Base-by-base conservation (phyloP, 2,888 invertebrate species). In the Nemotelus pantherinus region DNA sequence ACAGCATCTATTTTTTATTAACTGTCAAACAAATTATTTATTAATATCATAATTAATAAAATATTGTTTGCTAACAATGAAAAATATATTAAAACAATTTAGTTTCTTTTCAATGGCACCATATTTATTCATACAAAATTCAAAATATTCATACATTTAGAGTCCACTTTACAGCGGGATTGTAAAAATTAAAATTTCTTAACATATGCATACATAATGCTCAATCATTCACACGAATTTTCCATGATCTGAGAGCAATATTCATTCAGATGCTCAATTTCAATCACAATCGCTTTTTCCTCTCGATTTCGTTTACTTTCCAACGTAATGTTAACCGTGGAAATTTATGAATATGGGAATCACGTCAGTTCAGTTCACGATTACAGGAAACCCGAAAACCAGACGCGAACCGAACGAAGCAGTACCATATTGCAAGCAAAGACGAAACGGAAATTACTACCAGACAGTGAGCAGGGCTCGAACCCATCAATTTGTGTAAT, bases 401-500 rank as follows among this genome's bases (percentile, higher is more conserved):
- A 9, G n/a, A 58, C 39, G n/a, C 9, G 58, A 58, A 25, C n/a
- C 58, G n/a, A 58, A 25, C 58, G 58, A 10, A 2, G 53, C 9
- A 45, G 47, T 45, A 45, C 67, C 67, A 67, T 67, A 67, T 67
- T 67, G 67, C 58, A 58, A 58, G n/a, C 58, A 58, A 58, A 7
- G 58, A 25, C 7, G 4, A 25, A 58, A 58, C 25, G 58, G 25
- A 58, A n/a, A 58, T 10, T 10, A 41, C 68, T 50, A 53, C 53
- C 68, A 68, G 68, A 25, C 53, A 2, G 41, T 10, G 68, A 50
- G 41, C 25, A 68, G 50, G 53, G 53, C 41, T 50, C 68, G 41
- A 68, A 68, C 68, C 68, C 53, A 53, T 68, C 68, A 68, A 68
- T 68, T 68, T 68, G n/a, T 39, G 50, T 68, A 53, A 68, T 53